Conservation (phyloP, 23 tunicate species). For the Trididemnum miniatum region DNA sequence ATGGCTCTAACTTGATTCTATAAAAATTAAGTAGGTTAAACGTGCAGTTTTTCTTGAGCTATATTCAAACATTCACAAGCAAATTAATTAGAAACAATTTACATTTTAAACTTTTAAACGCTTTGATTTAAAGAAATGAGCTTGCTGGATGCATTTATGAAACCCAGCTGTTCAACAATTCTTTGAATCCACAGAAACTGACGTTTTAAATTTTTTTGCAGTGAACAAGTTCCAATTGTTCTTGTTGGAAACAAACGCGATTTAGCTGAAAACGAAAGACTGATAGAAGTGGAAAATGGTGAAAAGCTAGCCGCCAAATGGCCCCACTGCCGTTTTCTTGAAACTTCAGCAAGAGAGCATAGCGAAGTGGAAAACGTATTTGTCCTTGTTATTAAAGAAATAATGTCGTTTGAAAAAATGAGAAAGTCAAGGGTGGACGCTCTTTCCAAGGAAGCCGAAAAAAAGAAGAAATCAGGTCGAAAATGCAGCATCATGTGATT, state of each 20-base stretch:
- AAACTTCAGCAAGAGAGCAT: slow-evolving; percentile 72
- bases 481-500: slow-evolving; percentile 32
- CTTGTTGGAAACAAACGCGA: slow-evolving; percentile 89
- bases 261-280: slow-evolving; percentile 52
- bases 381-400: slow-evolving; percentile 36
- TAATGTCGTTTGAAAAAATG: slow-evolving; percentile 45
- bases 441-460: slow-evolving; percentile 64
- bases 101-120: no score
- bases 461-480: slow-evolving; percentile 42
- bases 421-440: slow-evolving; percentile 39
- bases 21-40: no score
- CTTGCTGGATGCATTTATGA: no score
- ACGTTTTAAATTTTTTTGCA: slow-evolving; percentile 35
- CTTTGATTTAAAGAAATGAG: no score
- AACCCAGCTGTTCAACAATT: no score
- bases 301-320: slow-evolving; percentile 65
- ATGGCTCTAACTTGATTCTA: no score
- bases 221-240: slow-evolving; percentile 79
- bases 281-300: slow-evolving; percentile 41
- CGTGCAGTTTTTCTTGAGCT: no score
- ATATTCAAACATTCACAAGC: no score
- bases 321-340: slow-evolving; percentile 82
- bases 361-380: slow-evolving; percentile 65
- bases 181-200: no score
- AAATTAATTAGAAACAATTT: no score